Conservation (phyloP, 1,140 invertebrate genomes). For the Camponotus pennsylvanicus region DNA sequence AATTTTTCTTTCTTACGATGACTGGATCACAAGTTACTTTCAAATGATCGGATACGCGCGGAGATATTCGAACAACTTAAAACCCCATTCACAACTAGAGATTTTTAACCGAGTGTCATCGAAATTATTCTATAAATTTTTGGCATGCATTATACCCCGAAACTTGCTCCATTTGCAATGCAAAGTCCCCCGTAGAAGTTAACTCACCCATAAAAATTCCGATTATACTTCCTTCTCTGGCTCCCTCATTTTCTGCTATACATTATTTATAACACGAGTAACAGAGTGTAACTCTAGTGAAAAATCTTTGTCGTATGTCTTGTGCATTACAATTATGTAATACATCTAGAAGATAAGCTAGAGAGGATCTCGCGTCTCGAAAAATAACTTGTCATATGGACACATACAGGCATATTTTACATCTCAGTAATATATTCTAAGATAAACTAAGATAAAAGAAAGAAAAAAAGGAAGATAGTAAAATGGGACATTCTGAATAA, state of each 20-base stretch:
- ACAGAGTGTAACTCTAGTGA: constrained; percentile 9
- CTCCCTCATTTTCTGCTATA: constrained; percentile 19
- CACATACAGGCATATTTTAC: background rate
- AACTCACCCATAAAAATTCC: constrained; percentile 43
- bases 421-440: background rate
- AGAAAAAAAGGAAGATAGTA: background rate
- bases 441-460: background rate
- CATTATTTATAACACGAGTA: constrained; percentile 49
- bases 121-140: constrained; percentile 53
- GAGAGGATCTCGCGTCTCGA: background rate
- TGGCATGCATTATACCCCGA: constrained; percentile 26
- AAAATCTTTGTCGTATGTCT: constrained; percentile 33
- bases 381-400: background rate
- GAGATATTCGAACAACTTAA: background rate
- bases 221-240: constrained; percentile 4
- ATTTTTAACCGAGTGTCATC: constrained; percentile 10
- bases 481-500: background rate
- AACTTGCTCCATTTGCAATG: constrained; percentile 57
- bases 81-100: background rate
- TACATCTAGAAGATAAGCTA: constrained; percentile 9
- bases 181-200: constrained; percentile 37
- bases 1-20: background rate
- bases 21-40: background rate
- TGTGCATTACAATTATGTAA: constrained; percentile 36
- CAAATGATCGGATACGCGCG: background rate